Percentiles rank a stretch among this genome's conserved stretches.
phyloP scores from a whole-genome alignment of 2,888 invertebrate species.

The Eretmocerus hayati region DNA sequence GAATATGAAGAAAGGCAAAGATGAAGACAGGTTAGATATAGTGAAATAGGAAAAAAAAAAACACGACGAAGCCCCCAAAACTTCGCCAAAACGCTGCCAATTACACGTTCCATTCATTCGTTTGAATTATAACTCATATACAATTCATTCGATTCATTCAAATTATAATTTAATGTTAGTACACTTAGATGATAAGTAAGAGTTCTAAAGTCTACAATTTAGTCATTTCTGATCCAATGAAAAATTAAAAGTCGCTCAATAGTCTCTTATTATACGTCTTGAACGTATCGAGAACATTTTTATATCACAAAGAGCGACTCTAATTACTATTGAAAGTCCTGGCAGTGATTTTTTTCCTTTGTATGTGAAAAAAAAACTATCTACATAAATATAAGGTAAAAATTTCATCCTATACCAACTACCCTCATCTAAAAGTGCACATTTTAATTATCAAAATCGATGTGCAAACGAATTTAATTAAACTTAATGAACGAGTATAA shows the following conservation, averaged over 20 bases:
- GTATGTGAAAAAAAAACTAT: slow-evolving; percentile 7
- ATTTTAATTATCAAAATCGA: no score
- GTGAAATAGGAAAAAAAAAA: background rate
- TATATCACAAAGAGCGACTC: slow-evolving; percentile 22
- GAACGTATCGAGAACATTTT: background rate
- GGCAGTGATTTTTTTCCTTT: slow-evolving; percentile 18
- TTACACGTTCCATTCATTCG: background rate
- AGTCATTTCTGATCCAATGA: no score
- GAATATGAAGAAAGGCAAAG: slow-evolving; percentile 9
- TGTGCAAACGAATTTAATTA: no score
- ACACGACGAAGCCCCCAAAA: slow-evolving; percentile 12
- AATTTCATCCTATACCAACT: no score
- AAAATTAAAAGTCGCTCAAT: no score
- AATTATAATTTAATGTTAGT: no score
- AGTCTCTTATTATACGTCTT: no score
- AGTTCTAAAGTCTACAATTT: no score
- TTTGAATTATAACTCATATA: background rate
- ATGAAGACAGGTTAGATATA: background rate
- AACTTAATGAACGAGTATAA: no score
- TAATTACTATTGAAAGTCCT: slow-evolving; percentile 16
- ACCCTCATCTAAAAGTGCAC: no score
- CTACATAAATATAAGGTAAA: no score
- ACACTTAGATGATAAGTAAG: background rate
- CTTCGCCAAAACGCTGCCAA: background rate
- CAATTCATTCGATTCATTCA: background rate